Evolutionary conservation across 1,140 invertebrate species (phyloP), one percentile per base, ranked within the genome.

Genomic region (Samia ricini): DNA sequence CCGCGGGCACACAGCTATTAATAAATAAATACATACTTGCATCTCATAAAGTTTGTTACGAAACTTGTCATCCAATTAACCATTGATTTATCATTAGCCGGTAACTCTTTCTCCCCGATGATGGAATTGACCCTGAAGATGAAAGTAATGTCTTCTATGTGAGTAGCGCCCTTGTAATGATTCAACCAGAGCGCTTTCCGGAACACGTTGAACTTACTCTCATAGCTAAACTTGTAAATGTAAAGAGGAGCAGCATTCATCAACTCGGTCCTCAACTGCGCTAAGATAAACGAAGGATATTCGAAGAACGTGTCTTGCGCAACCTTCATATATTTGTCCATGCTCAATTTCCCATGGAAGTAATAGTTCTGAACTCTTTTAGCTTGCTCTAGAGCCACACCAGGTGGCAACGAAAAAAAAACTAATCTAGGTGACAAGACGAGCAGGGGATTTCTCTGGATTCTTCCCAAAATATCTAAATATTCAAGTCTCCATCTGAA

Each of bases 201-300:
- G 5, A 71, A 20, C 0, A 60, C 51, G 36, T 58, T 72, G 22
- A 61, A 55, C 5, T 64, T 50, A n/a, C 62, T 57, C 2, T 64
- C 51, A 50, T 73, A 77, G 0, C 36, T 2, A 58, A 73, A 79
- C 54, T 65, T 20, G 52, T 79, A 79, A 50, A 71, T 18, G 50
- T 61, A 73, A 29, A 56, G 24, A 4, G 68, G 68, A 2, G 68
- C 63, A 0, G 60, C 59, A 2, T 48, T 33, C 1, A 24, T 21
- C 10, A 59, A 22, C 24, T 56, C 56, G 7, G 65, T 50, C 23
- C 70, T 60, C 66, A 22, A 50, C 7, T 66, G 10, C 0, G 68
- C 72, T 23, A 72, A 2, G 21, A 64, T 70, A 10, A 73, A 48
- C 8, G 66, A 63, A 0, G 76, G 72, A 22, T 77, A 71, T n/a